phyloP scores from a whole-genome alignment of 2,888 invertebrate species.

The Euphydryas editha region DNA sequence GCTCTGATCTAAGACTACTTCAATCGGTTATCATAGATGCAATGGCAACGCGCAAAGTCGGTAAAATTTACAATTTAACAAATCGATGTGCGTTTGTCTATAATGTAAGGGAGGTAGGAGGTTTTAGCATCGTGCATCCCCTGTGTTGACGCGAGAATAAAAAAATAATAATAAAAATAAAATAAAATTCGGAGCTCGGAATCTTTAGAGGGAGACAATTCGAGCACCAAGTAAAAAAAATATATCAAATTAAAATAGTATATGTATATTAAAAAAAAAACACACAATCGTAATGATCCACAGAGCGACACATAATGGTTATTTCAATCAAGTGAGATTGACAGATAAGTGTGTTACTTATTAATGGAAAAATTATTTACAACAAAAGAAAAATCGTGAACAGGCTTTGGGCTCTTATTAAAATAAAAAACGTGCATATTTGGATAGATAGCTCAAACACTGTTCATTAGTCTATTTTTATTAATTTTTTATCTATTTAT shows the following conservation, averaged over 20 bases:
- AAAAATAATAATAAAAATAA: constrained; percentile 60
- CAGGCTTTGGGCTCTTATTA: constrained; percentile 44
- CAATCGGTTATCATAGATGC: constrained; percentile 41
- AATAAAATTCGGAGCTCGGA: constrained; percentile 67
- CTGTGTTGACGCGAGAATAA: constrained; percentile 77
- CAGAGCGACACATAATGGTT: constrained; percentile 70
- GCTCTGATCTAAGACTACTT: constrained; percentile 58
- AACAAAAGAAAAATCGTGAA: constrained; percentile 49
- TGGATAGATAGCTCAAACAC: constrained; percentile 53
- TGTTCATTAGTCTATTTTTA: constrained; percentile 51
- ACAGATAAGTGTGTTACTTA: constrained; percentile 61
- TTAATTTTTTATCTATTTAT: too few species aligned
- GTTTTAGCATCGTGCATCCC: constrained; percentile 83
- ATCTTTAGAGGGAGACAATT: constrained; percentile 81
- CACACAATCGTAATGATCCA: constrained; percentile 57
- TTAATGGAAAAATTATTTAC: constrained; percentile 63
- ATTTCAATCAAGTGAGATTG: constrained; percentile 63
- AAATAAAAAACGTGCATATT: constrained; percentile 47
- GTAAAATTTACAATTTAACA: constrained; percentile 24
- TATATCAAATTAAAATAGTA: constrained; percentile 40
- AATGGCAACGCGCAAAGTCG: constrained; percentile 34
- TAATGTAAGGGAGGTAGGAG: constrained; percentile 70
- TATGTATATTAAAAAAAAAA: constrained; percentile 48
- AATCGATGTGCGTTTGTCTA: constrained; percentile 53
- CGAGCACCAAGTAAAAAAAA: constrained; percentile 59